phyloP scores from a whole-genome alignment of 1,140 invertebrate species.

The Diabrotica virgifera region DNA sequence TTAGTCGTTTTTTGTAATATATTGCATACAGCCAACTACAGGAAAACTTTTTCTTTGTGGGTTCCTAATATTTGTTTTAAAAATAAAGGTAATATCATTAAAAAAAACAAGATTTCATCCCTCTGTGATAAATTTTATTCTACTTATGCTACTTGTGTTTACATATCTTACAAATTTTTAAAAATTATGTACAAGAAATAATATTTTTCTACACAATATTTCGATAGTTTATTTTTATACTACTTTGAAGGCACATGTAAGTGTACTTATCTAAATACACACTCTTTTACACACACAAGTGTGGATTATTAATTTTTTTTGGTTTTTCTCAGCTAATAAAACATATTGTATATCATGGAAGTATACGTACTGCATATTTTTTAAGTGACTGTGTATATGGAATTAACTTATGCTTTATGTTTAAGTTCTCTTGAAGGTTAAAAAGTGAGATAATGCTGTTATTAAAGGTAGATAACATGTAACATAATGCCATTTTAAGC shows the following conservation, averaged over 20 bases:
- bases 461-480: too few relatives aligned
- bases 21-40: too few relatives aligned
- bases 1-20: too few relatives aligned
- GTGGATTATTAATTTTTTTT: constrained; percentile 3
- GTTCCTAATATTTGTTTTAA: too few relatives aligned
- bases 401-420: too few relatives aligned
- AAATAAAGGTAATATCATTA: not conserved
- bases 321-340: not conserved
- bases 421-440: too few relatives aligned
- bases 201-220: constrained; percentile 26
- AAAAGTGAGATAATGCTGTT: too few relatives aligned
- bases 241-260: constrained; percentile 29
- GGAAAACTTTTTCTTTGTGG: too few relatives aligned
- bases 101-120: constrained; percentile 1
- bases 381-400: too few relatives aligned
- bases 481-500: too few relatives aligned
- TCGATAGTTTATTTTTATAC: constrained; percentile 24
- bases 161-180: constrained; percentile 34
- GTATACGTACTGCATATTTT: too few relatives aligned
- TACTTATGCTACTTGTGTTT: constrained; percentile 5
- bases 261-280: constrained; percentile 24
- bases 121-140: constrained; percentile 9
- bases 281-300: constrained; percentile 11
- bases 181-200: constrained; percentile 34
- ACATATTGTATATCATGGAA: too few relatives aligned